phyloP scores from a whole-genome alignment of 2,888 invertebrate species.

The Bibio marci region DNA sequence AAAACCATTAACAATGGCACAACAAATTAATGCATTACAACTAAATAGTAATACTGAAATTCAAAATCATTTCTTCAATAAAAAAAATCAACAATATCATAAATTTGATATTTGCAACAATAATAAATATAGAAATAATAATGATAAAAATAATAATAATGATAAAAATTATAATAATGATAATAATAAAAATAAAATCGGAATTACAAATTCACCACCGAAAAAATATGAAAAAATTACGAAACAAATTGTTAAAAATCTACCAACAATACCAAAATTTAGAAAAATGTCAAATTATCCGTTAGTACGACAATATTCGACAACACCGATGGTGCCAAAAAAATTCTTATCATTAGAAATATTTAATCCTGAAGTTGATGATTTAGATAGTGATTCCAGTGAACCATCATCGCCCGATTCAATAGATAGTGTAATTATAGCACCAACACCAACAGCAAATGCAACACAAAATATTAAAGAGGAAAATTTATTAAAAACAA shows the following conservation, averaged over 20 bases:
- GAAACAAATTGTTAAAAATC: slow-evolving; percentile 41
- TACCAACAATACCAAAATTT: slow-evolving; percentile 44
- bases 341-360: slow-evolving; percentile 56
- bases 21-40: no score
- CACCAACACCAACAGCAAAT: slow-evolving; percentile 23
- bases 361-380: slow-evolving; percentile 81
- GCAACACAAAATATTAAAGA: slow-evolving; percentile 2
- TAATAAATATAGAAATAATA: no score
- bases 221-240: slow-evolving; percentile 31
- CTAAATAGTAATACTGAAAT: no score
- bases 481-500: no score
- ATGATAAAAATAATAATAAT: no score
- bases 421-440: slow-evolving; percentile 70
- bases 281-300: slow-evolving; percentile 39
- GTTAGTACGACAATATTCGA: slow-evolving; percentile 51
- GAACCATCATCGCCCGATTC: slow-evolving; percentile 72
- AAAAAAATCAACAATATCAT: no score
- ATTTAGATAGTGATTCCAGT: slow-evolving; percentile 77
- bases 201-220: slow-evolving; percentile 20
- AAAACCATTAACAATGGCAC: no score
- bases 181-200: neutral
- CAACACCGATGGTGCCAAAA: slow-evolving; percentile 50
- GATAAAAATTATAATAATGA: no score
- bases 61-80: no score
- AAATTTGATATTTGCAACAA: no score